Conservation (phyloP, 2,888 invertebrate species). For the Noctua janthina region DNA sequence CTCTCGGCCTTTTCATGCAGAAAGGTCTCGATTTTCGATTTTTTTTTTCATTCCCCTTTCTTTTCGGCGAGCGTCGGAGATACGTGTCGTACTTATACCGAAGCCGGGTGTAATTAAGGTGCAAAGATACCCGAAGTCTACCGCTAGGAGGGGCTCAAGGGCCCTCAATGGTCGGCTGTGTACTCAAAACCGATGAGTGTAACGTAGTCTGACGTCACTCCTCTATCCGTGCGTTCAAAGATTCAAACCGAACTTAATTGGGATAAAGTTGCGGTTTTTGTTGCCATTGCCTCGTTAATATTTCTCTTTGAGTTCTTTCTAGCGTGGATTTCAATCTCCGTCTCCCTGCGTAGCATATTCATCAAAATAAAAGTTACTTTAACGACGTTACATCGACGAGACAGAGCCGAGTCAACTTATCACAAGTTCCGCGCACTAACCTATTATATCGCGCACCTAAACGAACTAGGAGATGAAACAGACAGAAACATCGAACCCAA, state of each 20-base stretch:
- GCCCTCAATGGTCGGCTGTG: conserved; percentile 84
- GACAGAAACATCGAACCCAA: conserved; percentile 84
- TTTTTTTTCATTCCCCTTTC: conserved; percentile 76
- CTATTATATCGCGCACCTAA: conserved; percentile 75
- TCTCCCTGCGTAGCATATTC: conserved; percentile 39
- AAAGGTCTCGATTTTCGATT: conserved; percentile 79
- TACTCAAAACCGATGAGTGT: conserved; percentile 86
- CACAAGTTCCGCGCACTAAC: conserved; percentile 68
- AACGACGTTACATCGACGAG: conserved; percentile 48
- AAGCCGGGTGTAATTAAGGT: conserved; percentile 88
- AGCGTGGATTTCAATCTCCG: conserved; percentile 49
- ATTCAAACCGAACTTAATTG: conserved; percentile 86
- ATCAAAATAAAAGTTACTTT: conserved; percentile 56
- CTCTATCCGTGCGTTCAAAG: conserved; percentile 84
- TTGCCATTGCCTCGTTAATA: conserved; percentile 63
- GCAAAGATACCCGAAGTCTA: conserved; percentile 89
- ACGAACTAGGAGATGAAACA: conserved; percentile 81
- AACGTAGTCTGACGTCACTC: conserved; percentile 84
- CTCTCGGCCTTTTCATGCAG: conserved; percentile 72
- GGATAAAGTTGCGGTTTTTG: conserved; percentile 74
- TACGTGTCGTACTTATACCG: conserved; percentile 85
- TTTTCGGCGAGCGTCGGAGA: conserved; percentile 80
- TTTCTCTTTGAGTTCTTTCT: conserved; percentile 69
- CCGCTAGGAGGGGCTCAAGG: conserved; percentile 82
- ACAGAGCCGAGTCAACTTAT: conserved; percentile 60